Evolutionary conservation across 92 coral and sea anemone species (phyloP), one percentile per base, ranked within the genome.

Genomic region (Epizoanthus stellaris): DNA sequence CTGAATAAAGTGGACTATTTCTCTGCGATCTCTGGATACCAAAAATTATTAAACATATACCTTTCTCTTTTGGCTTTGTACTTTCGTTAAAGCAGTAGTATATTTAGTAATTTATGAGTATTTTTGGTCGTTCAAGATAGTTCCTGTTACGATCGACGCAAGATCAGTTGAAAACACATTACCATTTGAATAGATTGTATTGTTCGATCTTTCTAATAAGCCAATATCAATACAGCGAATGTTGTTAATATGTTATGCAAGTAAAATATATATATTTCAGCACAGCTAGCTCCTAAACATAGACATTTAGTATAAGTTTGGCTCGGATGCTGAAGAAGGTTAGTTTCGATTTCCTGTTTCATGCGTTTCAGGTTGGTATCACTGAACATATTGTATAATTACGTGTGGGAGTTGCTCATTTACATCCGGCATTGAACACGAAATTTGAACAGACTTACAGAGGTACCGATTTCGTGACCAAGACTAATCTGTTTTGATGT

Each of bases 151-250:
- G 43, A 30, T 4, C 3, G 59, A 42, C 20, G 38, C 5, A 7
- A 3, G 16, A 23, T 19, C 8, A 52, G 54, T 15, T 52, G 56
- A 52, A 52, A 52, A 52, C 8, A 13, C 30, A 79, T 79, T 79
- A 79, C 23, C 83, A 79, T 63, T 43, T 79, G 59, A 79, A 63
- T 79, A n/a, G 67, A 9, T 38, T 11, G 58, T 63, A 79, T 79
- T 79, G 83, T 79, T 79, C 83, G 10, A 52, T 52, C 56, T 52
- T 52, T 40, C 19, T 20, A 40, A 21, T 36, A 79, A 20, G 57
- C 57, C 34, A 71, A 12, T n/a, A 71, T 71, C 56, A 52, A 52
- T 52, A 9, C 14, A 52, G 56, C 12, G 56, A 13, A 52, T 52
- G 10, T 49, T 49, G 13, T 30, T 30, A 30, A 30, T 30, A 30